phyloP scores from a whole-genome alignment of 2,888 invertebrate genomes.

The Trisateles emortualis region DNA sequence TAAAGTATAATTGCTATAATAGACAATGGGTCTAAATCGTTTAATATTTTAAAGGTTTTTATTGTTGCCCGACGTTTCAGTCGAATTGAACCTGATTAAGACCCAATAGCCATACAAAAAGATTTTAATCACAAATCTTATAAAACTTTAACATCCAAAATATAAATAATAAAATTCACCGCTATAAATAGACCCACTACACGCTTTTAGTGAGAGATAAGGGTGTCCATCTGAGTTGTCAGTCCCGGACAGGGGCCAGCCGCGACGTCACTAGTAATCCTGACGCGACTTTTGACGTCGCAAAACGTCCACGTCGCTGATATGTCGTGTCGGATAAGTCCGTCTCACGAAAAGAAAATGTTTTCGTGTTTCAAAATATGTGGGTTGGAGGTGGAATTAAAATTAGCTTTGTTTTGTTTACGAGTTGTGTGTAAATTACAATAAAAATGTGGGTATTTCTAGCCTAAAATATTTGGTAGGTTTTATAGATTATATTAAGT shows the following conservation, averaged over 20 bases:
- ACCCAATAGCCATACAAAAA: background rate
- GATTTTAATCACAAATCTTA: background rate
- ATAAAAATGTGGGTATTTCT: no score
- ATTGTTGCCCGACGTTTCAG: no score
- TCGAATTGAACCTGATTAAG: no score
- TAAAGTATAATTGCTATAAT: no score
- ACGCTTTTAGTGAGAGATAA: constrained; percentile 52
- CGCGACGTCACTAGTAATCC: constrained; percentile 54
- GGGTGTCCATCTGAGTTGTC: constrained; percentile 55
- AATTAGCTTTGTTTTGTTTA: constrained; percentile 2
- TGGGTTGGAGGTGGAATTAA: constrained; percentile 14
- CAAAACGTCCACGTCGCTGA: constrained; percentile 53
- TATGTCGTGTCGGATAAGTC: constrained; percentile 54
- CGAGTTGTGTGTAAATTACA: background rate
- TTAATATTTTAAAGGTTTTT: no score
- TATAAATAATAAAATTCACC: constrained; percentile 5
- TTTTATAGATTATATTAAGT: no score
- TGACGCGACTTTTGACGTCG: constrained; percentile 55
- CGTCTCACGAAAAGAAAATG: constrained; percentile 45
- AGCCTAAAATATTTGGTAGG: no score
- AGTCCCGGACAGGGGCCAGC: constrained; percentile 50
- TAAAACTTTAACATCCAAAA: constrained; percentile 4
- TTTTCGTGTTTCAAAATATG: constrained; percentile 29
- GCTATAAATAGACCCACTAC: constrained; percentile 42
- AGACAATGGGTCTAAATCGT: no score